Evolutionary conservation across 2,888 invertebrate species (phyloP).

Genomic region (Nephrotoma guestfalica): DNA sequence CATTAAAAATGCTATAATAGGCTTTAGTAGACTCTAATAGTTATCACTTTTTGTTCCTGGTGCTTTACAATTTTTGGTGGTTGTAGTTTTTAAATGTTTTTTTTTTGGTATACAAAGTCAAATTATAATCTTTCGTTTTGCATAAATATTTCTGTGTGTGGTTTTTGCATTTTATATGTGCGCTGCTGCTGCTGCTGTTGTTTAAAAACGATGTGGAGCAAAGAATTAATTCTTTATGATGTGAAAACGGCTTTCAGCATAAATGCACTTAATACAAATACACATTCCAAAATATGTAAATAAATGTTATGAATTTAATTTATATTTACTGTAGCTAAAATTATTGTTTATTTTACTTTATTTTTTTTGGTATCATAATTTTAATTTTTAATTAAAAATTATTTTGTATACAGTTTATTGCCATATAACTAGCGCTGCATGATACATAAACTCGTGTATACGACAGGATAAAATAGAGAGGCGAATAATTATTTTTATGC

Average conservation of each 20-base stretch:
- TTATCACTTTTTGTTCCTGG: background rate
- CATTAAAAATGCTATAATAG: background rate
- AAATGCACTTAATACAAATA: background rate
- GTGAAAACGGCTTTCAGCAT: background rate
- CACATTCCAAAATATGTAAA: background rate
- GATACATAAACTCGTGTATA: background rate
- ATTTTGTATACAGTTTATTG: background rate
- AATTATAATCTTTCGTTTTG: background rate
- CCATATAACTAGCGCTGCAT: background rate
- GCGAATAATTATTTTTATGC: background rate
- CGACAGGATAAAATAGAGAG: background rate
- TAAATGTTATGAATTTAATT: background rate
- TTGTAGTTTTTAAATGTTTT: background rate
- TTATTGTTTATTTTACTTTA: background rate
- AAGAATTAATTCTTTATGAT: background rate
- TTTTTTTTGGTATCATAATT: background rate
- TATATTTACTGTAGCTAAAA: background rate
- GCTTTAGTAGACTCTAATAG: background rate
- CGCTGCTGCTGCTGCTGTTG: background rate
- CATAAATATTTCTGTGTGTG: background rate
- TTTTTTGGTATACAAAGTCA: background rate
- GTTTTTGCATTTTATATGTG: background rate
- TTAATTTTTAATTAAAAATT: background rate
- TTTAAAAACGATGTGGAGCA: background rate
- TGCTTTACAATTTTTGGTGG: background rate